Percentiles rank a stretch among this genome's conserved stretches.
These are phyloP conservation scores for Pristionchus entomophagus DNA, from an alignment of 2,888 invertebrate genomes.

Conservation along the genomic window DNA sequence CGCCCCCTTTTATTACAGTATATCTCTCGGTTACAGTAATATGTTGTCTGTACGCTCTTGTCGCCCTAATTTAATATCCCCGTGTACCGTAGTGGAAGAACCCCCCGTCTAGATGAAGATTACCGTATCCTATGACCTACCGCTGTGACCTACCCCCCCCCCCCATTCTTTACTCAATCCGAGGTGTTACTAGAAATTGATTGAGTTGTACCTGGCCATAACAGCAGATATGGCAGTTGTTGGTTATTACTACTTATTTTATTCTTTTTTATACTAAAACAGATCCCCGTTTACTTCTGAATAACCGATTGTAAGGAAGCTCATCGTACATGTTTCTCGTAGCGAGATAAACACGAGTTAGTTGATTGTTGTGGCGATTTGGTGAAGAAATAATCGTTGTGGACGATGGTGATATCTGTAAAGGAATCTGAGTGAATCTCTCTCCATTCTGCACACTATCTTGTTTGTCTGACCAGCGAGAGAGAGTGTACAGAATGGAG, in stretches of 20 bases:
- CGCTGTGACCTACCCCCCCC: not conserved
- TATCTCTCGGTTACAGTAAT: not conserved
- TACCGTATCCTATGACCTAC: not conserved
- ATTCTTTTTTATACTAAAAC: not conserved
- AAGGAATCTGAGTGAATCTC: not conserved
- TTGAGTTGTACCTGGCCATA: slow-evolving; percentile 32
- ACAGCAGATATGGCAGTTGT: not conserved
- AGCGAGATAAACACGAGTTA: slow-evolving; percentile 2
- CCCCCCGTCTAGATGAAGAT: not conserved
- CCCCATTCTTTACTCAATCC: not conserved
- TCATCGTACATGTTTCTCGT: not conserved
- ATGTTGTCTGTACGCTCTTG: not conserved
- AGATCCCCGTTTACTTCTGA: not conserved
- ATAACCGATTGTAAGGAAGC: not conserved
- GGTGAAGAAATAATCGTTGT: not conserved
- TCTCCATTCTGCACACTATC: too few species aligned
- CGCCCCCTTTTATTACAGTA: not conserved
- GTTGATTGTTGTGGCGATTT: too few species aligned
- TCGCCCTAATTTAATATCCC: not conserved
- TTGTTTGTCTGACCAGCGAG: too few species aligned
- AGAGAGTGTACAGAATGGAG: too few species aligned
- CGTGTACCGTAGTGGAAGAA: not conserved
- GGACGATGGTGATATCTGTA: slow-evolving; percentile 3
- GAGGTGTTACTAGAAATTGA: slow-evolving; percentile 23
- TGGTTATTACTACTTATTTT: not conserved